Percentiles rank a stretch among this genome's conserved stretches.
Conservation (phyloP, 1,140 invertebrate genomes). For the Ruditapes philippinarum region DNA sequence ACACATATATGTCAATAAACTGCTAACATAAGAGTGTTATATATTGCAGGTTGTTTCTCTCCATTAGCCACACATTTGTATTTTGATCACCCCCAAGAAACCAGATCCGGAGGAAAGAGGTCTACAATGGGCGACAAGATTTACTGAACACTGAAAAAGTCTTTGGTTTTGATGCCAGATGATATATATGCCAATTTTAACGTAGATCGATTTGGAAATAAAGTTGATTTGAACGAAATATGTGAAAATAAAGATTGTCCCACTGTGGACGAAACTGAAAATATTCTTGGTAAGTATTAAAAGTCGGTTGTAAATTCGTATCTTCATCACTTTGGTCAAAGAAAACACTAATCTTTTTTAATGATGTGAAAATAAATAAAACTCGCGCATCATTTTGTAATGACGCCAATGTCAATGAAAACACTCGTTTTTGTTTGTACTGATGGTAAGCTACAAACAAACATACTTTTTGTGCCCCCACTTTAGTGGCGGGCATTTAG, state of each 20-base stretch:
- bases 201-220: slow-evolving; percentile 67
- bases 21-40: slow-evolving; percentile 70
- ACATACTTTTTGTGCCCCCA: too few relatives aligned
- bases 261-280: not conserved
- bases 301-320: too few relatives aligned
- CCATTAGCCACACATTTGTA: slow-evolving; percentile 83
- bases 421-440: too few relatives aligned
- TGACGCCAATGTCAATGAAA: too few relatives aligned
- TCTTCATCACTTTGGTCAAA: too few relatives aligned
- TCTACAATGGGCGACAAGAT: slow-evolving; percentile 83
- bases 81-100: slow-evolving; percentile 85
- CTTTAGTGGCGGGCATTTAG: too few relatives aligned
- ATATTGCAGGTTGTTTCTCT: slow-evolving; percentile 58
- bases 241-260: slow-evolving; percentile 40
- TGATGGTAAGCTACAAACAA: too few relatives aligned
- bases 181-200: slow-evolving; percentile 81
- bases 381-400: too few relatives aligned
- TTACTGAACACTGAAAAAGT: slow-evolving; percentile 76
- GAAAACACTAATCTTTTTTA: too few relatives aligned
- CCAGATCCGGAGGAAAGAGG: slow-evolving; percentile 83
- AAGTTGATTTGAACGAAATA: slow-evolving; percentile 28
- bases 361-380: too few relatives aligned
- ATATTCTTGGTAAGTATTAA: slow-evolving; percentile 35
- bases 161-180: slow-evolving; percentile 80
- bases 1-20: not conserved